Evolutionary conservation across 2,113 vertebrate genomes (phyloP), one percentile per base, ranked within the genome.

Genomic region (Mugil cephalus): DNA sequence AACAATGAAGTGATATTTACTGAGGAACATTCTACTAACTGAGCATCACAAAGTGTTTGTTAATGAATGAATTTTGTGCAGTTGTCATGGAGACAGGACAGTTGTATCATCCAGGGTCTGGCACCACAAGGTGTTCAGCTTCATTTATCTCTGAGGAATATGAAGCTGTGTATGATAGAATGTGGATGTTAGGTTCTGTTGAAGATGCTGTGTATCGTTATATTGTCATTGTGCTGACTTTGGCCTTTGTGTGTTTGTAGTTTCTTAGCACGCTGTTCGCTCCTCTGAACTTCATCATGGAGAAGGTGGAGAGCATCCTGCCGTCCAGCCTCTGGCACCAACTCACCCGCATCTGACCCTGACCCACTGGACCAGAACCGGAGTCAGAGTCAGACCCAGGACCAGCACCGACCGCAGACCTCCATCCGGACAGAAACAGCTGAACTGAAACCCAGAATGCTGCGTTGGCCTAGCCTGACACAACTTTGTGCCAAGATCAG

Each of bases 271-370:
- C 98, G 63, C 93, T 99, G 83, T 99, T 99, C 68, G 97, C 98
- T 53, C 98, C 98, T 64, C 94, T 99, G 73, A 99, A 99, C 94
- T 99, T 99, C 91, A 96, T 99, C 89, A 99, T 99, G 97, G 98
- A 99, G 90, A 99, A 99, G 88, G 97, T 99, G 83, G 98, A 99
- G 90, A 98, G 96, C 85, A 96, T 99, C 91, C 94, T 99, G 69
- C 97, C 98, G 14, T 99, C 98, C 89, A 98, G 97, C 52, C 94
- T 99, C 84, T 99, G 98, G 97, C 98, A 99, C 88, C 98, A 99
- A 88, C 95, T 99, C 80, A 99, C 98, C 0, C 96, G 97, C 89
- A 99, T 99, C 94, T 99, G 80, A 90, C 69, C 84, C 51, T 4
- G 0, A 55, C 38, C 46, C 4, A 8, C 40, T 51, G 1, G 10